Evolutionary conservation across 2,113 vertebrate species (phyloP).

Genomic region (Sisor rabdophorus): DNA sequence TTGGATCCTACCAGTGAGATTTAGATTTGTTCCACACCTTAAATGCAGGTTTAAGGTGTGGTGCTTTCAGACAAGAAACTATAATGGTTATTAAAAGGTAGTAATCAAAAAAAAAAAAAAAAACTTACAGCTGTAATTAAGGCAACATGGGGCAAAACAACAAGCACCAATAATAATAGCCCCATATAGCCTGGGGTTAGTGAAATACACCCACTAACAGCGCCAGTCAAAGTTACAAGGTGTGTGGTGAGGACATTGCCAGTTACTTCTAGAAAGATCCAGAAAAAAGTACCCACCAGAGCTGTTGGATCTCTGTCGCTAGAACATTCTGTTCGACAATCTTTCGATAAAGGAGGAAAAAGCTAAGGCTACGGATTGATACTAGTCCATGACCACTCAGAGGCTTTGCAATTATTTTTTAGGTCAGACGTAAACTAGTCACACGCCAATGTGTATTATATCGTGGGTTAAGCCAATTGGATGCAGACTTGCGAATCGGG

Average conservation of each 20-base stretch:
- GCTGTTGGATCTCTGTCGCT: background rate
- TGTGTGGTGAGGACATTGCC: background rate
- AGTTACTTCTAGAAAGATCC: background rate
- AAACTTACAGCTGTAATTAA: conserved; percentile 3
- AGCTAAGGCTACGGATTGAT: background rate
- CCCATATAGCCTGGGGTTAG: background rate
- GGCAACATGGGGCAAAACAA: conserved; percentile 11
- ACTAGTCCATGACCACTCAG: background rate
- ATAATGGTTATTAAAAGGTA: background rate
- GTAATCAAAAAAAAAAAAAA: no score
- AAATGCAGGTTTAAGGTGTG: no score
- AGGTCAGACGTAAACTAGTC: no score
- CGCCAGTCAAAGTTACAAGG: background rate
- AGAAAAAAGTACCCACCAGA: background rate
- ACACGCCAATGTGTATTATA: no score
- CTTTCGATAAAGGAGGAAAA: background rate
- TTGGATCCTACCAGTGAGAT: no score
- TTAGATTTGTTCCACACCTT: no score
- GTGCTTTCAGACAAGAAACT: background rate
- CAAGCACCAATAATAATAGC: background rate
- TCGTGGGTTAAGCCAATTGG: background rate
- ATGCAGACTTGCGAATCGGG: background rate
- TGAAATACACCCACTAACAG: background rate
- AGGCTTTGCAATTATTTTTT: background rate
- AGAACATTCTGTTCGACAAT: background rate